phyloP scores from a whole-genome alignment of 1,140 invertebrate species.

The Apis cerana region DNA sequence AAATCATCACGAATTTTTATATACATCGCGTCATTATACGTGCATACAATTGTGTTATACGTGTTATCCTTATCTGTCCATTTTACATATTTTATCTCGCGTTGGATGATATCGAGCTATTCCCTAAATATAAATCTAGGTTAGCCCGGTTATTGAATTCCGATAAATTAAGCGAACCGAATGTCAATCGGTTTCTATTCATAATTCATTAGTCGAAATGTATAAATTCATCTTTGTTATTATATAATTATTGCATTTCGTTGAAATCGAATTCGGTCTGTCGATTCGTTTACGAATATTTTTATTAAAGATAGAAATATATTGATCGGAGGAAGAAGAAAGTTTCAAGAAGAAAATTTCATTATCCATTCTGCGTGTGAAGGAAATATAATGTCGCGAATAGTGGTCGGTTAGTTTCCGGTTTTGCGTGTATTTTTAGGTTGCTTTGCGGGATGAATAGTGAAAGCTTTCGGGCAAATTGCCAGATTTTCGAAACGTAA shows the following conservation, averaged over 20 bases:
- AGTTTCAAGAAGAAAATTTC: background rate
- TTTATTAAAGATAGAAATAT: background rate
- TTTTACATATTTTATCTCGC: background rate
- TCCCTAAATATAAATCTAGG: background rate
- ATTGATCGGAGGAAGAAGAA: too few species aligned
- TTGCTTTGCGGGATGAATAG: background rate
- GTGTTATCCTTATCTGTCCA: too few species aligned
- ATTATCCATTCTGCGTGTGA: background rate
- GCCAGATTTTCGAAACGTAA: slow-evolving; percentile 16
- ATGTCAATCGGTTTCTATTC: background rate
- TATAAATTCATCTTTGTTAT: too few species aligned
- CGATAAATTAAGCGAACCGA: background rate
- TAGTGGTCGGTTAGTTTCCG: background rate
- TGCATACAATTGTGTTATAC: too few species aligned
- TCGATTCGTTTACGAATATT: too few species aligned
- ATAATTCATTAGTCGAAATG: too few species aligned
- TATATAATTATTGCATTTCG: too few species aligned
- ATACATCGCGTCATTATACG: too few species aligned
- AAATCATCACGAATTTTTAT: too few species aligned
- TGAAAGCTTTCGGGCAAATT: slow-evolving; percentile 40
- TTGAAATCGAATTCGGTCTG: too few species aligned
- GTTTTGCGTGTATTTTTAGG: background rate
- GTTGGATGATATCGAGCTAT: background rate
- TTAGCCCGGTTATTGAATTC: background rate
- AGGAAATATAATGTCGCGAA: background rate